These are phyloP conservation scores for Dolichomitus sp. DNA, from an alignment of 2,888 invertebrate genomes.

Conservation along the genomic window DNA sequence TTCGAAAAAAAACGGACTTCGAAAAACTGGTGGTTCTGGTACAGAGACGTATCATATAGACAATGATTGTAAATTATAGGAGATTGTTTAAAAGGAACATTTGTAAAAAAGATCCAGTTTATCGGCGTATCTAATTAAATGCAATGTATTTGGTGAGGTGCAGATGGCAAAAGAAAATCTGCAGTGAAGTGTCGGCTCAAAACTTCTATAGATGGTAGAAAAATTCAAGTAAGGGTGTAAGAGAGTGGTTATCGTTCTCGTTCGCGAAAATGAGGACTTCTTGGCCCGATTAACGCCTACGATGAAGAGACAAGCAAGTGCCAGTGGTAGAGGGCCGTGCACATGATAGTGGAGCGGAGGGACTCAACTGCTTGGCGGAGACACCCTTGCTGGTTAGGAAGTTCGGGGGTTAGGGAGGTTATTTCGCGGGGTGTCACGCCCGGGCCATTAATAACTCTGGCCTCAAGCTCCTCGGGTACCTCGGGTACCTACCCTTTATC, in stretches of 20 bases:
- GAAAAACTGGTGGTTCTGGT: too few species aligned
- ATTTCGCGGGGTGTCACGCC: constrained; percentile 83
- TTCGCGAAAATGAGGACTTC: constrained; percentile 77
- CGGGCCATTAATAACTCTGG: constrained; percentile 81
- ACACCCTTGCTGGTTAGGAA: constrained; percentile 36
- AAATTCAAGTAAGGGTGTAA: constrained; percentile 20
- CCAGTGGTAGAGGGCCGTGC: constrained; percentile 60
- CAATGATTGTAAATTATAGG: too few species aligned
- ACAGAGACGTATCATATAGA: too few species aligned
- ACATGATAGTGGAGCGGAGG: constrained; percentile 36
- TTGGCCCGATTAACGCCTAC: constrained; percentile 79
- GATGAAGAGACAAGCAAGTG: constrained; percentile 73
- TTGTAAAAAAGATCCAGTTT: too few species aligned
- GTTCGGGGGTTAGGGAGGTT: constrained; percentile 75
- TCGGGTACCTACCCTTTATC: constrained; percentile 60
- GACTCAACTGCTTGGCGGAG: constrained; percentile 38
- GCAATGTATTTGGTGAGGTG: not conserved
- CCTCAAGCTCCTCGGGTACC: constrained; percentile 65
- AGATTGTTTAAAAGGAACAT: too few species aligned
- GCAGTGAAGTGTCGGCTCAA: not conserved
- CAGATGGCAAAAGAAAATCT: not conserved
- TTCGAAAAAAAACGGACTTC: too few species aligned
- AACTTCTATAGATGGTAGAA: constrained; percentile 16
- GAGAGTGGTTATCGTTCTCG: constrained; percentile 63
- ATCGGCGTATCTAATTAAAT: not conserved